phyloP scores from a whole-genome alignment of 2,113 vertebrate genomes.

The Vombatus ursinus region DNA sequence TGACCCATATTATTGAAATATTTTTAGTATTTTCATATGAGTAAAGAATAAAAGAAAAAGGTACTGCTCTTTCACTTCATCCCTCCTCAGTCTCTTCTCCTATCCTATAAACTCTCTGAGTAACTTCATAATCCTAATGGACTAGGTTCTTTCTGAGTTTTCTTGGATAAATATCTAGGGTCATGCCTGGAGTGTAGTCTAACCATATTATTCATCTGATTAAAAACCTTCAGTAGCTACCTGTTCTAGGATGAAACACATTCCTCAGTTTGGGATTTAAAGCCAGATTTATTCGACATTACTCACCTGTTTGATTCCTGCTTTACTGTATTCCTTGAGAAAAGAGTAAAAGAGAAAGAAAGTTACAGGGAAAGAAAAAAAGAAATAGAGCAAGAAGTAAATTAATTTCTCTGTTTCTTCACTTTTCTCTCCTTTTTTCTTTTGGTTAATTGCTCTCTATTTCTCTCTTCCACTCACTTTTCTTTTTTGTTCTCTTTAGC shows the following conservation, averaged over 20 bases:
- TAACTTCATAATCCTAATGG: neutral
- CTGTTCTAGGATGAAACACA: neutral
- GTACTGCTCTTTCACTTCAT: neutral
- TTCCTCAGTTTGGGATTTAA: neutral
- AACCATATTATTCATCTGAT: neutral
- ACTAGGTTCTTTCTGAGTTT: neutral
- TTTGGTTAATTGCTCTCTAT: too few species aligned
- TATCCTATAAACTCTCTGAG: neutral
- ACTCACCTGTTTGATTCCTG: neutral
- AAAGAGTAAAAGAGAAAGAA: neutral
- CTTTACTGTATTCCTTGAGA: neutral
- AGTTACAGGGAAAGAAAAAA: neutral
- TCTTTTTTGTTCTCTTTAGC: neutral
- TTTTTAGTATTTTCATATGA: too few species aligned
- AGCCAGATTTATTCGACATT: neutral
- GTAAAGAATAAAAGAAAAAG: too few species aligned
- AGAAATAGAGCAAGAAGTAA: neutral
- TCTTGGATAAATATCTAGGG: neutral
- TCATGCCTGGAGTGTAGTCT: neutral
- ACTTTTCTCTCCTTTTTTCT: neutral
- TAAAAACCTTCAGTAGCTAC: neutral
- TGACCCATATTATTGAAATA: too few species aligned
- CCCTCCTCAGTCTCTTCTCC: neutral
- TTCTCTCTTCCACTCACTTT: neutral
- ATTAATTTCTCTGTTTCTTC: neutral